Evolutionary conservation across 2,113 vertebrate species (phyloP).

Genomic region (Oryzias celebensis): DNA sequence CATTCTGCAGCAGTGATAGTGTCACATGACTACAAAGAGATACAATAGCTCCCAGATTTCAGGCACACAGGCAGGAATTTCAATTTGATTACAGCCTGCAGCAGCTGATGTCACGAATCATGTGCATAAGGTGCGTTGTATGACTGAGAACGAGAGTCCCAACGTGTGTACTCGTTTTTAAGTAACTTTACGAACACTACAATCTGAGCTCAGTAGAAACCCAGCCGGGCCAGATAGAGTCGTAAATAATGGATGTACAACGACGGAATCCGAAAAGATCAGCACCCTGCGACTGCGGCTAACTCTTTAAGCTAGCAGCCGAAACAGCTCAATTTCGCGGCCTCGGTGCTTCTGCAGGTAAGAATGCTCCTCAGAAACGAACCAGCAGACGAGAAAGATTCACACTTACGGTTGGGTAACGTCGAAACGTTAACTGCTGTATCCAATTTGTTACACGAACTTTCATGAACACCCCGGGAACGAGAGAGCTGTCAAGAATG

Average conservation of each 20-base stretch:
- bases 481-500: slow-evolving; percentile 51
- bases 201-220: not conserved
- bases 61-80: slow-evolving; percentile 18
- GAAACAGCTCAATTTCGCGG: slow-evolving; percentile 58
- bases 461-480: slow-evolving; percentile 25
- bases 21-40: slow-evolving; percentile 57
- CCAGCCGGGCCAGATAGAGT: not conserved
- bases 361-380: slow-evolving; percentile 1
- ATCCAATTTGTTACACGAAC: slow-evolving; percentile 16
- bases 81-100: slow-evolving; percentile 20
- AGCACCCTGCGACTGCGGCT: slow-evolving; percentile 27
- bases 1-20: slow-evolving; percentile 21
- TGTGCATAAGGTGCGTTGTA: not conserved
- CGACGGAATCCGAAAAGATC: slow-evolving; percentile 10
- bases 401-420: slow-evolving; percentile 49
- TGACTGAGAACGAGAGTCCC: not conserved
- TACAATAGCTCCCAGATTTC: slow-evolving; percentile 33
- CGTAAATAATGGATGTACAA: not conserved
- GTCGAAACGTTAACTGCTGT: slow-evolving; percentile 23
- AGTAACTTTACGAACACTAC: not conserved
- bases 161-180: not conserved
- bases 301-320: slow-evolving; percentile 34
- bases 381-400: not conserved
- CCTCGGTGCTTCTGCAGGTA: slow-evolving; percentile 27
- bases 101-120: slow-evolving; percentile 17